Percentiles rank a stretch among this genome's conserved stretches.
Conservation (phyloP, 2,113 vertebrate species). For the Tychaedon coryphoeus region DNA sequence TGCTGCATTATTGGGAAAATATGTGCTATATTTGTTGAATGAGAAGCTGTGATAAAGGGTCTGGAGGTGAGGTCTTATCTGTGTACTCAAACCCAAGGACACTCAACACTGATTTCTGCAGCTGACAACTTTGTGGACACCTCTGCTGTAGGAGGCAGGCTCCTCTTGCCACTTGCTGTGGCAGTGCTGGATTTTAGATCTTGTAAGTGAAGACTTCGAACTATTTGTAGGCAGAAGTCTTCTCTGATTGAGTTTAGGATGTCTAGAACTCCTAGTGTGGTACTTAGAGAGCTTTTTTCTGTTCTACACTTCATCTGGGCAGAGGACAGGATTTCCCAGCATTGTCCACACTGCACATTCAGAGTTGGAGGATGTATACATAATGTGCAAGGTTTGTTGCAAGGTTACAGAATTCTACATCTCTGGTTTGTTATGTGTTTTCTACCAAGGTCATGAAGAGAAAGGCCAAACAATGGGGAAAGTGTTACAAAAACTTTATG, state of each 20-base stretch:
- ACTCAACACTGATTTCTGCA: neutral
- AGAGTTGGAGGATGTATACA: neutral
- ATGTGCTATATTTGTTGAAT: neutral
- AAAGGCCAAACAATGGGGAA: neutral
- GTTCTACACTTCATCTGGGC: neutral
- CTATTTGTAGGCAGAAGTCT: neutral
- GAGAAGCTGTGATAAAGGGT: neutral
- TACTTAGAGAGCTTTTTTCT: neutral
- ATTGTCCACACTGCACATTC: neutral
- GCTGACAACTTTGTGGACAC: neutral
- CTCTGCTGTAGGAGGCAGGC: neutral
- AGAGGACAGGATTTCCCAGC: slow-evolving; percentile 47
- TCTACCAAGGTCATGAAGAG: neutral
- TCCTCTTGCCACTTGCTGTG: neutral
- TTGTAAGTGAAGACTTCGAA: neutral
- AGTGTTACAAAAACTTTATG: neutral
- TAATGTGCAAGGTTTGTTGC: neutral
- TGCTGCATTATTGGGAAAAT: neutral
- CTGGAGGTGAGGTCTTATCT: neutral
- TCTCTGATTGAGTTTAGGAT: neutral
- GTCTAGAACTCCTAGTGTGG: neutral
- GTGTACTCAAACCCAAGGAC: neutral
- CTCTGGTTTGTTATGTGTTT: neutral
- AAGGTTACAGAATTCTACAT: neutral
- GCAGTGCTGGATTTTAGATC: neutral